A percentile compares a stretch with the other conserved stretches of the same genome.
phyloP scores from a whole-genome alignment of 1,140 invertebrate species.

The Caenorhabditis briggsae region DNA sequence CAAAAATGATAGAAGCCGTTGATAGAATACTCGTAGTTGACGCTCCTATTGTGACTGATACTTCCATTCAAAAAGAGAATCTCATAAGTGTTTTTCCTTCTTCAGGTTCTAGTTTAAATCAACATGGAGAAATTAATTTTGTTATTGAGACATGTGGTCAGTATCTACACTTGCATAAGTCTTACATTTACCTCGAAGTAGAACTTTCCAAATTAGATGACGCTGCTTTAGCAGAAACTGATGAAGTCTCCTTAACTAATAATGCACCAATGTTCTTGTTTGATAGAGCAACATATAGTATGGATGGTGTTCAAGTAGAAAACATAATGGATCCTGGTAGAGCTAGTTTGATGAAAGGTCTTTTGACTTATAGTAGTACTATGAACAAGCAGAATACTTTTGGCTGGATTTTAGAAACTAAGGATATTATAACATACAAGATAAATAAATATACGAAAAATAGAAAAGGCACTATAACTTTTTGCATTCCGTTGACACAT shows the following conservation, averaged over 20 bases:
- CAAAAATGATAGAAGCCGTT: slow-evolving; percentile 29
- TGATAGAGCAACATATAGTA: slow-evolving; percentile 67
- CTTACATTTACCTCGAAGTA: slow-evolving; percentile 67
- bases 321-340: slow-evolving; percentile 63
- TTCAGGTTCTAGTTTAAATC: slow-evolving; percentile 65
- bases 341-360: slow-evolving; percentile 66
- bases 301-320: slow-evolving; percentile 66
- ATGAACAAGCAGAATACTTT: slow-evolving; percentile 67
- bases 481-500: slow-evolving; percentile 66
- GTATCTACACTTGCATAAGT: slow-evolving; percentile 66
- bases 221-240: slow-evolving; percentile 55
- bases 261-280: slow-evolving; percentile 67
- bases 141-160: slow-evolving; percentile 65
- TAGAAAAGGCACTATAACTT: slow-evolving; percentile 61
- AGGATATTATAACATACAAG: slow-evolving; percentile 40
- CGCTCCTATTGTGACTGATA: slow-evolving; percentile 46
- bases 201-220: slow-evolving; percentile 61
- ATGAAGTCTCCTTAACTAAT: slow-evolving; percentile 66
- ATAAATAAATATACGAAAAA: slow-evolving; percentile 66
- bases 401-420: slow-evolving; percentile 65
- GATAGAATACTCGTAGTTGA: slow-evolving; percentile 60
- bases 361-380: slow-evolving; percentile 65
- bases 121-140: slow-evolving; percentile 69
- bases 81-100: slow-evolving; percentile 63
- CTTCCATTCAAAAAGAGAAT: slow-evolving; percentile 65